These are phyloP conservation scores for Salpingus planirostris DNA, from an alignment of 2,888 invertebrate species.

Conservation along the genomic window DNA sequence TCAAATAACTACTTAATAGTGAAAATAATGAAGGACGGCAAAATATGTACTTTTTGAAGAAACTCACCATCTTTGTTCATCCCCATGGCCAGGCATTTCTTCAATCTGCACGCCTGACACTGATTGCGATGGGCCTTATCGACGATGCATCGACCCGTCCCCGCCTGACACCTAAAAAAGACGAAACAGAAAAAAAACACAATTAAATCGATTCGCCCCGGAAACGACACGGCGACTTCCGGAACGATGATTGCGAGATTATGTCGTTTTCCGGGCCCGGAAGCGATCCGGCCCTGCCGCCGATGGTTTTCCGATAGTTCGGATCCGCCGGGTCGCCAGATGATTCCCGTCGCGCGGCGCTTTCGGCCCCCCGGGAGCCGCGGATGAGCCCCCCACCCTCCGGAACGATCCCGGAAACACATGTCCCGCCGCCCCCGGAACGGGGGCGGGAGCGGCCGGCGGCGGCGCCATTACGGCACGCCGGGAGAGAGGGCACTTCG, in stretches of 20 bases:
- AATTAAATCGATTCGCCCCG: too few species aligned
- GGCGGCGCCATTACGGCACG: background rate
- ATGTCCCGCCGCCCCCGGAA: slow-evolving; percentile 22
- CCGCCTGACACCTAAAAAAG: slow-evolving; percentile 94
- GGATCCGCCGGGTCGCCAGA: slow-evolving; percentile 32
- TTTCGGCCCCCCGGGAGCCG: slow-evolving; percentile 33
- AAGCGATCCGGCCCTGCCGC: too few species aligned
- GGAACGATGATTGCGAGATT: too few species aligned
- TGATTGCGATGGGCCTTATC: slow-evolving; percentile 99
- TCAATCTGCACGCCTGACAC: slow-evolving; percentile 96
- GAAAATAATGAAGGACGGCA: too few species aligned
- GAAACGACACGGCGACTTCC: too few species aligned
- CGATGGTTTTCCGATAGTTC: slow-evolving; percentile 33
- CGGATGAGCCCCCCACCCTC: slow-evolving; percentile 34
- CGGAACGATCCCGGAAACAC: slow-evolving; percentile 33
- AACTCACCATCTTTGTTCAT: slow-evolving; percentile 99
- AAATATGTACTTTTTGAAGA: too few species aligned
- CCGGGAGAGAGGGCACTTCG: slow-evolving; percentile 11
- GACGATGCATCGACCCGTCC: slow-evolving; percentile 93
- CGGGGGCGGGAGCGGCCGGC: background rate
- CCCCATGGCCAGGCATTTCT: slow-evolving; percentile 97
- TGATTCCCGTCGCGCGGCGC: slow-evolving; percentile 32
- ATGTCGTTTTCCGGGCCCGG: too few species aligned
- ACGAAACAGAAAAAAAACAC: too few species aligned
- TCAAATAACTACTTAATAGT: too few species aligned